These are phyloP conservation scores for Eubucco bourcierii DNA, from an alignment of 2,113 vertebrate genomes.

Conservation along the genomic window DNA sequence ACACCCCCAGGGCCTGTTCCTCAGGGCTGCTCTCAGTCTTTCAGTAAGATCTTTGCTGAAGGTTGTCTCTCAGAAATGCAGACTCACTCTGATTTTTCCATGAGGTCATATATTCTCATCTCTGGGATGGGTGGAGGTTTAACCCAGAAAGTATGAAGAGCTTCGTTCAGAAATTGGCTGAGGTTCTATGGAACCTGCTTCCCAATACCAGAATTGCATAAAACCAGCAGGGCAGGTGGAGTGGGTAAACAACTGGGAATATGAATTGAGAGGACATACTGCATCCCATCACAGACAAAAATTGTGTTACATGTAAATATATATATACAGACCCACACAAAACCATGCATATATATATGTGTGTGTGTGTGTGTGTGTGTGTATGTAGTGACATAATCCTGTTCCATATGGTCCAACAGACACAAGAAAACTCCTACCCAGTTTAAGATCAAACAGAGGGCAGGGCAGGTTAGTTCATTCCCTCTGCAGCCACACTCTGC, in stretches of 20 bases:
- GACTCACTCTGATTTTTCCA: background rate
- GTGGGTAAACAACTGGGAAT: background rate
- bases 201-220: background rate
- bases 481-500: background rate
- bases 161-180: background rate
- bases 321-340: background rate
- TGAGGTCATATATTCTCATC: background rate
- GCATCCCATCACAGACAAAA: background rate
- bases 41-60: too few relatives aligned
- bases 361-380: background rate
- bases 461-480: background rate
- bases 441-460: background rate
- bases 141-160: background rate
- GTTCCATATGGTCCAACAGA: background rate
- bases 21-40: too few relatives aligned
- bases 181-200: background rate
- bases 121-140: background rate
- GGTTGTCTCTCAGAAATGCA: too few relatives aligned
- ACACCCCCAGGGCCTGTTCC: too few relatives aligned
- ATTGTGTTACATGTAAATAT: background rate
- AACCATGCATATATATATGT: background rate
- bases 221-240: background rate
- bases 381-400: background rate
- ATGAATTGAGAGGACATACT: background rate
- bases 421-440: background rate